Evolutionary conservation across 2,888 invertebrate genomes (phyloP), one percentile per base, ranked within the genome.

Genomic region (Agrypnus murinus): DNA sequence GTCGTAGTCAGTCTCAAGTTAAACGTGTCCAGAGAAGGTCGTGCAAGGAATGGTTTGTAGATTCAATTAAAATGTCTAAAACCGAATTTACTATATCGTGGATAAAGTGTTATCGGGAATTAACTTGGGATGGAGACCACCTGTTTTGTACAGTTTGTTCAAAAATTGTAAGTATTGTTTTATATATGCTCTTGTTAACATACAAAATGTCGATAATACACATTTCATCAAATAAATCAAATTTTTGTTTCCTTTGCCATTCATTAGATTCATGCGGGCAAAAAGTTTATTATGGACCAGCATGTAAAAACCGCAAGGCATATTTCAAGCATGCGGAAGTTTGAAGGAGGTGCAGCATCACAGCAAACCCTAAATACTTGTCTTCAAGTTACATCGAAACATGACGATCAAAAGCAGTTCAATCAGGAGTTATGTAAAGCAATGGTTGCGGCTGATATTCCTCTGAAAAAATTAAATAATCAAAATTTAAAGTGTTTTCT

Each of bases 61-160:
- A n/a, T n/a, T n/a, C n/a, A n/a, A 36, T 9, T 36, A 36, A 36
- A 36, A 36, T 36, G 36, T 9, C 9, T 36, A 36, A 36, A 36
- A 36, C 36, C 36, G 9, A 36, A 36, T 36, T 36, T 36, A 36
- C 7, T 36, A 36, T 9, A 36, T 36, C 9, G 36, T 36, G 36
- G 36, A 36, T 36, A 36, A 36, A 36, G 36, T 8, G 36, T 36
- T 36, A 36, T 36, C 36, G 36, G 9, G 9, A 36, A 36, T 36
- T 36, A 8, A 36, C 36, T 36, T 36, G 36, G 36, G 36, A n/a
- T 36, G 36, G 36, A 36, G 36, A 36, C 36, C 7, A 36, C 36
- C 36, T 36, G 36, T 36, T 36, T 36, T 36, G 36, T 36, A 36
- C 36, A 36, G 36, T 36, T 36, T 36, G 36, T 36, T 36, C 36